Conservation (phyloP, 1,140 invertebrate genomes). For the Oncopeltus fasciatus region DNA sequence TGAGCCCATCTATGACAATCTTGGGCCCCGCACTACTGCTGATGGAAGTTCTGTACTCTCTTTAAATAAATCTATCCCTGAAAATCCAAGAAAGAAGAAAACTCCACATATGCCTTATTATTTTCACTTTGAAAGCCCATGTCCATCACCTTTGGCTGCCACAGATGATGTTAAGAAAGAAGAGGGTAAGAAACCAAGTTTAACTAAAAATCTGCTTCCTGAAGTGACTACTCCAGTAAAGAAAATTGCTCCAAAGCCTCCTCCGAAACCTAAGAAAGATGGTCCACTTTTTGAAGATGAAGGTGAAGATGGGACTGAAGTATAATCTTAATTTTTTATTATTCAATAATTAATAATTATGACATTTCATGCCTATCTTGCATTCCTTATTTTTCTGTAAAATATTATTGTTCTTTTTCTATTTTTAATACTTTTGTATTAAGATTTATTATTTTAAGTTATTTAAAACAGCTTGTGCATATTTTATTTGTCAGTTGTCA, state of each 20-base stretch:
- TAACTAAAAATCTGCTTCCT: too few species aligned
- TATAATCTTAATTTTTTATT: too few species aligned
- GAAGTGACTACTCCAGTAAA: too few species aligned
- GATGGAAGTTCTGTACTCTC: conserved; percentile 66
- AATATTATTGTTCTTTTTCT: too few species aligned
- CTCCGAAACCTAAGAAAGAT: conserved; percentile 56
- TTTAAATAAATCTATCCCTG: conserved; percentile 42
- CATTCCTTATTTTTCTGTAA: too few species aligned
- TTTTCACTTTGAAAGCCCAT: conserved; percentile 33
- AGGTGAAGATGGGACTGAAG: conserved; percentile 72
- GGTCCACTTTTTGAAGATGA: conserved; percentile 67
- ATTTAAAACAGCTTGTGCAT: too few species aligned
- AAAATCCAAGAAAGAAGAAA: conserved; percentile 33
- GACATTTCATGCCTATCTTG: too few species aligned
- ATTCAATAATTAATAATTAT: too few species aligned
- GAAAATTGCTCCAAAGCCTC: conserved; percentile 70
- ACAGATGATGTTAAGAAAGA: conserved; percentile 11
- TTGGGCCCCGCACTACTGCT: conserved; percentile 64
- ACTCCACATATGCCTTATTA: conserved; percentile 38
- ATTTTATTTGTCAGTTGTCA: too few species aligned
- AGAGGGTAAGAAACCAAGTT: conserved; percentile 12
- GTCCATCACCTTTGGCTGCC: conserved; percentile 7
- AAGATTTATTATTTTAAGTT: too few species aligned
- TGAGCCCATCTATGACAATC: conserved; percentile 70
- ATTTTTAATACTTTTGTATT: too few species aligned